Conservation (phyloP, 2,113 vertebrate species). For the Lophochroa leadbeateri region DNA sequence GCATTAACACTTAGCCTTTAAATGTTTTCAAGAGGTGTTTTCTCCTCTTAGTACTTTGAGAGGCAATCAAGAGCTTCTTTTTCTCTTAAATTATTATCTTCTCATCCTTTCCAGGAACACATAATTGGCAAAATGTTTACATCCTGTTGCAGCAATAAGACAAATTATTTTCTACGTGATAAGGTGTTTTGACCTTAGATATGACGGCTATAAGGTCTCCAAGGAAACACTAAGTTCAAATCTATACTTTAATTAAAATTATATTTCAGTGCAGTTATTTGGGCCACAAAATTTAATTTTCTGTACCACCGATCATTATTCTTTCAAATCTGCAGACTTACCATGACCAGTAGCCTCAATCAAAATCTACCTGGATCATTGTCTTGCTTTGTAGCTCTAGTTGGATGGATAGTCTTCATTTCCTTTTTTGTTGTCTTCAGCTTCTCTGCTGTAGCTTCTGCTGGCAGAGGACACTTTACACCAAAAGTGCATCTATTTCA, state of each 20-base stretch:
- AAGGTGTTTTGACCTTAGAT: background rate
- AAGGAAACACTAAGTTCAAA: conserved; percentile 6
- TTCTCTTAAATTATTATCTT: conserved; percentile 22
- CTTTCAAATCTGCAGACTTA: background rate
- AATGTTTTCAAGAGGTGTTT: background rate
- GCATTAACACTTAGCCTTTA: background rate
- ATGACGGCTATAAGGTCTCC: background rate
- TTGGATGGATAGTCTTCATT: background rate
- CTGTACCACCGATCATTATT: background rate
- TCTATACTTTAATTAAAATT: background rate
- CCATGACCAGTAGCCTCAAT: background rate
- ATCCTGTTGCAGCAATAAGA: background rate
- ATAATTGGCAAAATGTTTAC: conserved; percentile 20
- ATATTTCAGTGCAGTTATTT: background rate
- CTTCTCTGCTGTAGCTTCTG: background rate
- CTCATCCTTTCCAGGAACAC: background rate
- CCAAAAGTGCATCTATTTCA: background rate
- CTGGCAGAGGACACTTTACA: background rate
- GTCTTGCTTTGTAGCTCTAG: background rate
- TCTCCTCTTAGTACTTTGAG: background rate
- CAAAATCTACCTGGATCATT: background rate
- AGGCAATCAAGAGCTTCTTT: conserved; percentile 16
- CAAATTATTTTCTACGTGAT: background rate
- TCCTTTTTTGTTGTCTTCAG: background rate
- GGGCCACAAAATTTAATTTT: background rate